Conservation (phyloP, 92 coral and sea anemone genomes). For the Ricordea florida region DNA sequence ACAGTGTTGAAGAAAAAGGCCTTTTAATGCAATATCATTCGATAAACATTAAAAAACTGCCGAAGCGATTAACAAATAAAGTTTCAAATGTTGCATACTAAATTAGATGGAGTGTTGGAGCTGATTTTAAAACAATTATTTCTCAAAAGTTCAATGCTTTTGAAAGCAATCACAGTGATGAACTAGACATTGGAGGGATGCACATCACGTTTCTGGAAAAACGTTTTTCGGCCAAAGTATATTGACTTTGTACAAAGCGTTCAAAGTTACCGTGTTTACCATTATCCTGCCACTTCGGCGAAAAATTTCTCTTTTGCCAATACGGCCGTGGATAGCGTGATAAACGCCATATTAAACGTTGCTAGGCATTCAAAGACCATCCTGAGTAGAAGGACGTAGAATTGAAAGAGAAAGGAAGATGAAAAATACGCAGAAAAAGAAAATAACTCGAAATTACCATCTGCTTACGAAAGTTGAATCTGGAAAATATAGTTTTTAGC, state of each 20-base stretch:
- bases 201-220: not conserved
- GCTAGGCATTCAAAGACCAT: not conserved
- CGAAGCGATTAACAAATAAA: too few species aligned
- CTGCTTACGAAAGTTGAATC: too few species aligned
- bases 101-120: not conserved
- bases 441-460: not conserved
- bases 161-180: too few species aligned
- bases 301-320: not conserved
- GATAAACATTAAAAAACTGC: too few species aligned
- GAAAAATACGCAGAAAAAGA: not conserved
- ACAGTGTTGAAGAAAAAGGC: too few species aligned
- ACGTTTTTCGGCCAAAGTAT: not conserved
- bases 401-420: not conserved
- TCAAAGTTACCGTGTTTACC: not conserved
- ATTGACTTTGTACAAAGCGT: not conserved
- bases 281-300: too few species aligned
- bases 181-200: too few species aligned
- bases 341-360: too few species aligned
- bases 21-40: too few species aligned
- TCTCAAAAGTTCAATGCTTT: not conserved
- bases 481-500: too few species aligned
- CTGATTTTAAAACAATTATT: not conserved
- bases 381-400: not conserved
- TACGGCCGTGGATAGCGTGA: not conserved
- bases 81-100: too few species aligned